Evolutionary conservation across 2,797 vertebrate genomes (phyloP).

Genomic region (Pantherophis alleghaniensis): DNA sequence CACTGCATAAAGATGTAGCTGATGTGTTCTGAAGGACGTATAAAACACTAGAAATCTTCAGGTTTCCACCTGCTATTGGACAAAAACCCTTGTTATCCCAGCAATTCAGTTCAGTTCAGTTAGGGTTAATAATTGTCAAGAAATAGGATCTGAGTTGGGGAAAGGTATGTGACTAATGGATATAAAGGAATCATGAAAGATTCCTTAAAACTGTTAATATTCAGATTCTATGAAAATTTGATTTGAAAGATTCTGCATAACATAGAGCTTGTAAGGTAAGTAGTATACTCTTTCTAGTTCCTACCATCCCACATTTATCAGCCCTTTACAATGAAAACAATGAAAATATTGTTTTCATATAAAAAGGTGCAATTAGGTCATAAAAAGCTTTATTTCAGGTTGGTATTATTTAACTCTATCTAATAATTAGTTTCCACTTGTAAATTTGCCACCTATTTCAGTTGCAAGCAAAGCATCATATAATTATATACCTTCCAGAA

Average conservation of each 20-base stretch:
- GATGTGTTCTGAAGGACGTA: not conserved
- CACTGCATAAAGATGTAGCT: not conserved
- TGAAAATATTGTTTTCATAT: no score
- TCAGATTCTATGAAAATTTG: not conserved
- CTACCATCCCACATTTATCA: not conserved
- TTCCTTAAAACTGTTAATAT: not conserved
- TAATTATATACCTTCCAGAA: not conserved
- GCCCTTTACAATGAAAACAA: no score
- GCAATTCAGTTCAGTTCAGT: not conserved
- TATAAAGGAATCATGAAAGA: not conserved
- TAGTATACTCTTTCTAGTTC: not conserved
- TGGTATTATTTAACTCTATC: not conserved
- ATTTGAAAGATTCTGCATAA: not conserved
- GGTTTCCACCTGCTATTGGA: not conserved
- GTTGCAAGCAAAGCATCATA: not conserved
- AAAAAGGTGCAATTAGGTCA: not conserved
- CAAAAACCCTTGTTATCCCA: not conserved
- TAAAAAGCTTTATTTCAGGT: accelerated
- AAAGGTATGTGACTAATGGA: not conserved
- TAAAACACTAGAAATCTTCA: not conserved
- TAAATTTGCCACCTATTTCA: not conserved
- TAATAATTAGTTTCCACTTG: conserved; percentile 1
- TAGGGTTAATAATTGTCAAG: not conserved
- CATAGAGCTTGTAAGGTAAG: not conserved
- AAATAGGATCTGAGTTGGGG: no score